Evolutionary conservation across 2,113 vertebrate genomes (phyloP).

Genomic region (Dicentrarchus labrax): DNA sequence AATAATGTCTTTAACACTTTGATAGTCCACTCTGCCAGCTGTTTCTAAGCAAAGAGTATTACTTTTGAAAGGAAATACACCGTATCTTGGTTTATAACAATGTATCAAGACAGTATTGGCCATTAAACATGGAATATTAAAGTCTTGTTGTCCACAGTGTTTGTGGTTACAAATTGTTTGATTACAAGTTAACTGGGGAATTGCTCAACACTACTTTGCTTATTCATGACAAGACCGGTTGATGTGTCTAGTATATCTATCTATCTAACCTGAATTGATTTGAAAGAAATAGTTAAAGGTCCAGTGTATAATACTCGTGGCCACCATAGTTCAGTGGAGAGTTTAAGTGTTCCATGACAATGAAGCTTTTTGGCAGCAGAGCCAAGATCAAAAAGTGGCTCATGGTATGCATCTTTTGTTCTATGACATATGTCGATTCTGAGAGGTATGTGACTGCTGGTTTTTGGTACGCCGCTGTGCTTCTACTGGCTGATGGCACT

Average conservation of each 20-base stretch:
- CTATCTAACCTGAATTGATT: neutral
- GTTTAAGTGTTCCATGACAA: neutral
- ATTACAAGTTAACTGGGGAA: neutral
- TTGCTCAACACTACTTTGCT: neutral
- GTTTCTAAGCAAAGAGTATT: neutral
- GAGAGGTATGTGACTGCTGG: neutral
- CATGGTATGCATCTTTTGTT: neutral
- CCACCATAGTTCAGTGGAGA: neutral
- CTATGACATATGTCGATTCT: neutral
- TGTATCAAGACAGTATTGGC: neutral
- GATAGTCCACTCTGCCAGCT: neutral
- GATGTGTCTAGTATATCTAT: no score
- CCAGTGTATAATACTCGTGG: neutral
- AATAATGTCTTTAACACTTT: constrained; percentile 16
- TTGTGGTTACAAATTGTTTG: neutral
- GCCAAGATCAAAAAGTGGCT: neutral
- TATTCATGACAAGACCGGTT: neutral
- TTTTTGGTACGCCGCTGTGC: neutral
- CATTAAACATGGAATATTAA: neutral
- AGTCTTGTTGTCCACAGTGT: neutral
- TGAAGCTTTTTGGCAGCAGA: constrained; percentile 11
- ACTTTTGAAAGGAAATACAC: neutral
- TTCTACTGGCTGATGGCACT: neutral
- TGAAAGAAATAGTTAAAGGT: neutral
- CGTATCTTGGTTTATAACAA: neutral